Evolutionary conservation across 2,797 vertebrate species (phyloP).

Genomic region (Molossus alvarezi): DNA sequence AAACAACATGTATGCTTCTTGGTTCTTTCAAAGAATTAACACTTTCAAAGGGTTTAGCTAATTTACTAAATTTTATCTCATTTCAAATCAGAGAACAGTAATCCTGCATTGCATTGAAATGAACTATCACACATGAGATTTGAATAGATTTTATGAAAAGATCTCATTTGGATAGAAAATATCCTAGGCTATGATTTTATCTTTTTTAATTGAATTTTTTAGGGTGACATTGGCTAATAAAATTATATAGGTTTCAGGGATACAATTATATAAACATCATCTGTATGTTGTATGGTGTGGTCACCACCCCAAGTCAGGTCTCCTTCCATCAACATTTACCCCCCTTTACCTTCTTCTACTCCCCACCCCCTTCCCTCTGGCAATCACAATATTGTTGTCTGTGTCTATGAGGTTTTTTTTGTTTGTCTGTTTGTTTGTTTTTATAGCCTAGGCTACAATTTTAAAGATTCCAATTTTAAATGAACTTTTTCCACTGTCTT

Average conservation of each 20-base stretch:
- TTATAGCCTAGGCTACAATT: neutral
- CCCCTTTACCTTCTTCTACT: neutral
- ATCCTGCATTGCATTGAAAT: neutral
- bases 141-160: neutral
- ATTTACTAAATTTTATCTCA: constrained; percentile 39
- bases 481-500: neutral
- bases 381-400: neutral
- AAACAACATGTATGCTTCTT: neutral
- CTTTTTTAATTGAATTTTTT: neutral
- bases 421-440: neutral
- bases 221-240: neutral
- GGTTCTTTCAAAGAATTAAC: neutral
- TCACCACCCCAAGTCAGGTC: neutral
- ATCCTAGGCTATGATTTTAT: neutral
- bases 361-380: neutral
- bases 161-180: neutral
- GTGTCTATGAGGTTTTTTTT: neutral
- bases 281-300: too few relatives aligned
- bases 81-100: constrained; percentile 29
- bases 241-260: too few relatives aligned
- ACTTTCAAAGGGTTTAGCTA: neutral
- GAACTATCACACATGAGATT: neutral
- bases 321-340: neutral
- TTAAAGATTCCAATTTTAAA: constrained; percentile 41
- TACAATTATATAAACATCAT: too few relatives aligned